Base-by-base conservation (phyloP, 2,113 vertebrate genomes). In the Ceyx cyanopectus region DNA sequence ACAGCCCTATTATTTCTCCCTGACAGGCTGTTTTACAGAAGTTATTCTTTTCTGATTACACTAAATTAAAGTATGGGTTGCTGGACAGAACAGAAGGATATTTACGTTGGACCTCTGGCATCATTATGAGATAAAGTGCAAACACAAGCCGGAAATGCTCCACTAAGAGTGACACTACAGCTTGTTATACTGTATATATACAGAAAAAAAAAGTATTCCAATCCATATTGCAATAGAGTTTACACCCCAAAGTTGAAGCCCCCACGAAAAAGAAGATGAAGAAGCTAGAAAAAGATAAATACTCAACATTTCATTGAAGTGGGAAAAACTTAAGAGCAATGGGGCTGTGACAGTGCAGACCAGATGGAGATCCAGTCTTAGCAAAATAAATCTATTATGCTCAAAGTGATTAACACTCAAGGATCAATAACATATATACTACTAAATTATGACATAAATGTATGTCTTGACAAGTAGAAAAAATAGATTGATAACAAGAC, bases 41-140 rank as follows among this genome's bases (percentile, higher is more conserved):
- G 73, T 89, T 89, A 68, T 79, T 96, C 61, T 87, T 92, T 94
- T 96, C 93, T 91, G 87, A 94, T 92, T 89, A 93, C 41, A 78
- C 54, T 80, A 92, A 91, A 94, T 95, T 92, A 93, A 96, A 91
- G 62, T 66, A 86, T 58, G 87, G 68, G 78, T 85, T 94, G 54
- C 81, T 96, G 94, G 87, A 94, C 68, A 70, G 81, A 95, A 91
- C 72, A 95, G 57, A 86, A 88, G 72, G 72, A 87, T 96, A 89
- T 95, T 97, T 96, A 96, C 90, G 73, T 75, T 92, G 88, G 73
- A 76, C 84, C 34, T 90, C 93, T 87, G 81, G 63, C 78, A 95
- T 80, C 40, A 61, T 91, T 93, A 81, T 60, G 83, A 96, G 87
- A 92, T 85, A 93, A 94, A 87, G 54, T 69, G 37, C 53, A 86